Evolutionary conservation across 2,113 vertebrate species (phyloP).

Genomic region (Corythaeola cristata): DNA sequence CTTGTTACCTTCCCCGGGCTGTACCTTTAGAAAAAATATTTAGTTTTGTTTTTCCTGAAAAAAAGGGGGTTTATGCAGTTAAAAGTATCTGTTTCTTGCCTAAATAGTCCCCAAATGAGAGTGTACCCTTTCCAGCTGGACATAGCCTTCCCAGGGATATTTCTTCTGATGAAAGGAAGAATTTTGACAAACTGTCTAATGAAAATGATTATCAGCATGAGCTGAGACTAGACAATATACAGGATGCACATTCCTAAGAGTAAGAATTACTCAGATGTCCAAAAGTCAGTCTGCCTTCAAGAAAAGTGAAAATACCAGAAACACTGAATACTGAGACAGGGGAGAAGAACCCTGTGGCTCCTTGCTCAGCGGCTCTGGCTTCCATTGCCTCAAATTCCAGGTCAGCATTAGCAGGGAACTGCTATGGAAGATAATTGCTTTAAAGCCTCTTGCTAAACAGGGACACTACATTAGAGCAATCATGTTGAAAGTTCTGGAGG

Average conservation of each 20-base stretch:
- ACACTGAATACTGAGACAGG: not conserved
- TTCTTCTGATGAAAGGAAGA: not conserved
- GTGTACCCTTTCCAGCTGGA: not conserved
- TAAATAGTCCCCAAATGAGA: not conserved
- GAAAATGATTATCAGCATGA: not conserved
- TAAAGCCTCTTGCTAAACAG: not conserved
- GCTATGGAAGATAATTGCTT: not conserved
- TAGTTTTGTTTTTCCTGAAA: not conserved
- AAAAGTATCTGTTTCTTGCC: not conserved
- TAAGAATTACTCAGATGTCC: not conserved
- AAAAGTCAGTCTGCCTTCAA: not conserved
- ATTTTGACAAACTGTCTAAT: not conserved
- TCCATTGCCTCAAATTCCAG: conserved; percentile 15
- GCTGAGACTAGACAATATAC: not conserved
- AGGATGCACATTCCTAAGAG: not conserved
- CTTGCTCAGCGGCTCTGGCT: not conserved
- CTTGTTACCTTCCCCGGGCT: not conserved
- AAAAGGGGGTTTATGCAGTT: not conserved
- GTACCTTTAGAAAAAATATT: not conserved
- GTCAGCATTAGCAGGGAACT: not conserved
- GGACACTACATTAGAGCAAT: not conserved
- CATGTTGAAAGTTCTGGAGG: not conserved
- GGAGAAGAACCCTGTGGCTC: not conserved
- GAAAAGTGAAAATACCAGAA: not conserved
- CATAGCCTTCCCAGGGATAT: not conserved